Evolutionary conservation across 2,797 vertebrate species (phyloP), one percentile per base, ranked within the genome.

Genomic region (Paguma larvata): DNA sequence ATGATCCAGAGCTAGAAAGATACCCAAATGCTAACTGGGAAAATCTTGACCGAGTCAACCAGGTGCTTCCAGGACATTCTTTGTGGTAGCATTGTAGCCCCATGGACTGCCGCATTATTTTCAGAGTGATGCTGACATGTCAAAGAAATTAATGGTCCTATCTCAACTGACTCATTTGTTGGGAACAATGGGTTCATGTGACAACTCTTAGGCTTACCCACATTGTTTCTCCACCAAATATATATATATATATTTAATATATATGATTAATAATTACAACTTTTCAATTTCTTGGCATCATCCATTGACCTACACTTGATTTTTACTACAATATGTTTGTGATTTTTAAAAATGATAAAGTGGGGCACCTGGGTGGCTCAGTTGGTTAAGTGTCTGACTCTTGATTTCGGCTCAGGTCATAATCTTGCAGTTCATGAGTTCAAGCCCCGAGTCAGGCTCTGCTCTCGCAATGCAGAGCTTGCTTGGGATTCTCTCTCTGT

Each of bases 211-310:
- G 38, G 3, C 19, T 83, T 68, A 5, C 75, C 21, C 3, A 59
- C 23, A 53, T 25, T 12, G 56, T 30, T 9, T 44, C 4, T 27
- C 32, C 21, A 93, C 5, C 19, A 38, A 53, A 56, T 56, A 56
- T 56, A 56, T 56, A 21, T 56, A 56, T 23, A 56, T 56, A 56
- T 8, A 56, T n/a, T n/a, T n/a, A 53, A 53, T 53, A 53, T 16
- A 53, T 53, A 53, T 80, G 11, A 32, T 65, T 85, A 85, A 59
- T 63, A 94, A 65, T 68, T 51, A 27, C 30, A 75, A 70, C 7
- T 87, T 85, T 87, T 48, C 51, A 82, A 77, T 92, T 90, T 70
- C 48, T 72, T 85, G 25, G 30, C 79, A 25, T 77, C 62, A 89
- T 62, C 63, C n/a, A 72, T 72, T 95, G n/a, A 19, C 46, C 48